Base-by-base conservation (phyloP, 37 sponge, comb jelly and placozoan genomes). In the Amphimedon queenslandica region DNA sequence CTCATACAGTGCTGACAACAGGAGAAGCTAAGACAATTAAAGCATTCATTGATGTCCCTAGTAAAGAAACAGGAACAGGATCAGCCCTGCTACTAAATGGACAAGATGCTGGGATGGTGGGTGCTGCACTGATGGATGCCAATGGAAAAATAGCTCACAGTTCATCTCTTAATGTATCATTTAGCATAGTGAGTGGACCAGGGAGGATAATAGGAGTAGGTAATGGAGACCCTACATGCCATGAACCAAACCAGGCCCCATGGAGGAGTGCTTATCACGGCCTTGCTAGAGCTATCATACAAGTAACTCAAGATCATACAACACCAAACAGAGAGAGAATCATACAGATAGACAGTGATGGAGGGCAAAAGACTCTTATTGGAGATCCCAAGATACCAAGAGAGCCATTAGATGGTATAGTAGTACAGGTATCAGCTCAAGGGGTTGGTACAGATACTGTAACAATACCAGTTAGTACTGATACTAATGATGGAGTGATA, bases 231-330 rank as follows among this genome's bases (percentile, higher is more conserved):
- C 83, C 83, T 24, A 0, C 77, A 2, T 82, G 83, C 40, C 83
- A 82, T 40, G 83, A 82, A 64, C 76, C 83, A 16, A 82, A 82
- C 65, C 40, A 76, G 16, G 83, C 77, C 21, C 23, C 76, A 18
- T 82, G 76, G 76, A 51, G 83, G 55, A 82, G 71, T 82, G 83
- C 83, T 33, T 82, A 82, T 55, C 83, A 82, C 36, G 83, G 83
- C 23, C 36, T 82, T 32, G 83, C 77, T 58, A 76, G 83, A 20
- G 83, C 64, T 13, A 47, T 82, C 4, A 36, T 82, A 53, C 83
- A 82, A 68, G 76, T 75, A 61, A 75, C 83, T 27, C 29, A 47
- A 20, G 57, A 82, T 42, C 37, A n/a, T 42, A 69, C 83, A 25
- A 25, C 77, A 35, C 35, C 76, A 27, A 67, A 81, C 27, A 63